Percentiles rank a stretch among this genome's conserved stretches.
These are phyloP conservation scores for Polydrusus cervinus DNA, from an alignment of 2,888 invertebrate genomes.

Conservation along the genomic window DNA sequence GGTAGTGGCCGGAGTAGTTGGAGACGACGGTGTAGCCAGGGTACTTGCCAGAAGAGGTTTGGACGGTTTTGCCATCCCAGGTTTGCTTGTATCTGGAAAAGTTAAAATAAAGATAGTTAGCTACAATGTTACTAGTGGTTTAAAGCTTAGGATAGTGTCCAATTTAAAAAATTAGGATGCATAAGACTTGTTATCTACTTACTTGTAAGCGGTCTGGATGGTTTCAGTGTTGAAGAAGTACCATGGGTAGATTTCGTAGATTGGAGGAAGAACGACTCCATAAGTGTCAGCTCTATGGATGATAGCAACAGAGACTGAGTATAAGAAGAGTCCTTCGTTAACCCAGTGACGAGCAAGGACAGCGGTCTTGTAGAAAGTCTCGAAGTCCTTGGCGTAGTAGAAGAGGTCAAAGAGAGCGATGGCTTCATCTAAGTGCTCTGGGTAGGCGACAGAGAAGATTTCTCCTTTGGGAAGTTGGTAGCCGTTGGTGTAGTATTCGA, in stretches of 20 bases:
- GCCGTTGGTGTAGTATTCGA: constrained; percentile 73
- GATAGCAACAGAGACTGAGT: constrained; percentile 77
- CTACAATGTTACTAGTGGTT: no score
- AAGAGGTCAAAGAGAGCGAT: constrained; percentile 79
- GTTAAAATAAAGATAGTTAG: neutral
- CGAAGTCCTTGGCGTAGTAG: constrained; percentile 81
- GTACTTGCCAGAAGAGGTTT: constrained; percentile 50
- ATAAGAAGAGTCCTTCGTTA: constrained; percentile 67
- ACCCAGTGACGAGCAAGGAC: constrained; percentile 73
- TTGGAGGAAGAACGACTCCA: constrained; percentile 79
- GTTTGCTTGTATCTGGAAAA: constrained; percentile 36
- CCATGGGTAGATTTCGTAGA: constrained; percentile 83
- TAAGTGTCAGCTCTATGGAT: constrained; percentile 78
- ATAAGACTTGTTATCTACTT: constrained; percentile 3
- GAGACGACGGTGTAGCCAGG: constrained; percentile 75
- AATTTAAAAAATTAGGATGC: neutral
- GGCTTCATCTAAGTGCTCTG: constrained; percentile 77
- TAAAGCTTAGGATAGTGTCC: no score
- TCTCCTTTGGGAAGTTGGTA: constrained; percentile 75
- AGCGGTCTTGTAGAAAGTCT: constrained; percentile 81
- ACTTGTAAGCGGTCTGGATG: constrained; percentile 78
- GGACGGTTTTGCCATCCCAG: constrained; percentile 31
- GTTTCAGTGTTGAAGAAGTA: constrained; percentile 81
- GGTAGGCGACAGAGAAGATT: constrained; percentile 77
- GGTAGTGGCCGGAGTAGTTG: constrained; percentile 77